Percentiles rank a stretch among this genome's conserved stretches.
Conservation (phyloP, 1,140 invertebrate genomes). For the Drosophila melanica region DNA sequence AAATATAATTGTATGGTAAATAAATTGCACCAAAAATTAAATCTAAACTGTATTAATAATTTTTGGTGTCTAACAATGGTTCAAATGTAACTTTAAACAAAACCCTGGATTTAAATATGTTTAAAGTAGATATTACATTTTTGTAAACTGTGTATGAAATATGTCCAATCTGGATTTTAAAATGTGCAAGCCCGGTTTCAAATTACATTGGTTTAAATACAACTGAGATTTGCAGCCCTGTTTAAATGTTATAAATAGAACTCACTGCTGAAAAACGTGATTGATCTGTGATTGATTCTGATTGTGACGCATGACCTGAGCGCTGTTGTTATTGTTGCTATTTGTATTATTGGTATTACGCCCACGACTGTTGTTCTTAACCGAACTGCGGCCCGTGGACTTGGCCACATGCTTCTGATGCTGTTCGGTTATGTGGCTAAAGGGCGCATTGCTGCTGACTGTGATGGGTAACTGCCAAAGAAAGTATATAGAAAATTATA, state of each 20-base stretch:
- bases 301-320: constrained; percentile 45
- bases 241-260: not conserved
- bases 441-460: constrained; percentile 37
- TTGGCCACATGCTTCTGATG: constrained; percentile 55
- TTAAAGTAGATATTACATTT: not conserved
- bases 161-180: no score
- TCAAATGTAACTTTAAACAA: no score
- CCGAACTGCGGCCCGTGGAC: constrained; percentile 37
- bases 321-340: constrained; percentile 32
- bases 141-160: no score
- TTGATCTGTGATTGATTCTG: constrained; percentile 33
- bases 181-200: no score
- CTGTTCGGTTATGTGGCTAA: constrained; percentile 50
- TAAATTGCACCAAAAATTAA: not conserved
- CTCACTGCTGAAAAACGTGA: constrained; percentile 60
- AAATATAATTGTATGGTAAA: no score
- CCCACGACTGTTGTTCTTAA: constrained; percentile 29
- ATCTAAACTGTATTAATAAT: no score
- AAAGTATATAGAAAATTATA: not conserved
- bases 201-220: no score
- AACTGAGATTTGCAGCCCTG: no score
- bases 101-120: not conserved
- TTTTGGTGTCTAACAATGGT: no score
- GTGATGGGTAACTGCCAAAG: constrained; percentile 60
- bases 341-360: constrained; percentile 16